Percentiles rank a stretch among this genome's conserved stretches.
phyloP scores from a whole-genome alignment of 2,113 vertebrate species.

The Cavia aperea region DNA sequence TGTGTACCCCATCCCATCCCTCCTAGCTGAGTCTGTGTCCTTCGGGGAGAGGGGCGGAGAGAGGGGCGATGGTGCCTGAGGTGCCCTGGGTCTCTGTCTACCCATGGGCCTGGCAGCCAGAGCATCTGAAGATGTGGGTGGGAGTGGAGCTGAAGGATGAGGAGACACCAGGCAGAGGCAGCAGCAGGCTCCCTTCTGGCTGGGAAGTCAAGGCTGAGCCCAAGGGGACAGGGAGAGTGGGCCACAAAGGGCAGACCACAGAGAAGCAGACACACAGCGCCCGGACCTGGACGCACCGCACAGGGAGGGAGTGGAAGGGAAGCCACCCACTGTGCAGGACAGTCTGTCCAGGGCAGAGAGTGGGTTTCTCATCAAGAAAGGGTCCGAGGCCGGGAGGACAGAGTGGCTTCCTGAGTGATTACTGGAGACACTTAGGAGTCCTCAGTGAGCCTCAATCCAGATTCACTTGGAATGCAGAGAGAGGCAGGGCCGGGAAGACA shows the following conservation, averaged over 20 bases:
- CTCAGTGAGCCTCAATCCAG: not conserved
- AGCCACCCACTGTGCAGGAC: not conserved
- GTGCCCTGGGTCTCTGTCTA: not conserved
- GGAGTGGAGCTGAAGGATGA: not conserved
- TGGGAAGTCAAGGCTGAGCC: constrained; percentile 22
- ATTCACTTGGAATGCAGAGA: not conserved
- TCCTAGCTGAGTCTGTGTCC: constrained; percentile 27
- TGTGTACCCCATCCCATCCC: no score
- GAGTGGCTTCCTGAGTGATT: not conserved
- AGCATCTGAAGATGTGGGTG: not conserved
- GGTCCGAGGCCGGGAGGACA: not conserved
- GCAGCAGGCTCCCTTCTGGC: not conserved
- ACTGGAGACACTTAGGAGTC: not conserved
- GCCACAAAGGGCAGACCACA: constrained; percentile 21
- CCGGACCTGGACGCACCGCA: not conserved
- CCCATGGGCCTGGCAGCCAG: not conserved
- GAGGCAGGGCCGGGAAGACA: constrained; percentile 27
- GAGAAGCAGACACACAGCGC: not conserved
- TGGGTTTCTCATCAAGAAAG: not conserved
- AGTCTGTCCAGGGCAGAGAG: not conserved
- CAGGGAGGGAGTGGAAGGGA: not conserved
- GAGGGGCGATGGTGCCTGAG: not conserved
- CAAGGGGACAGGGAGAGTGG: constrained; percentile 1
- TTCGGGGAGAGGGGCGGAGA: not conserved
- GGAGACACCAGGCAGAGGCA: not conserved